Percentiles rank a stretch among this genome's conserved stretches.
phyloP scores from a whole-genome alignment of 2,113 vertebrate genomes.

The Abramis brama region DNA sequence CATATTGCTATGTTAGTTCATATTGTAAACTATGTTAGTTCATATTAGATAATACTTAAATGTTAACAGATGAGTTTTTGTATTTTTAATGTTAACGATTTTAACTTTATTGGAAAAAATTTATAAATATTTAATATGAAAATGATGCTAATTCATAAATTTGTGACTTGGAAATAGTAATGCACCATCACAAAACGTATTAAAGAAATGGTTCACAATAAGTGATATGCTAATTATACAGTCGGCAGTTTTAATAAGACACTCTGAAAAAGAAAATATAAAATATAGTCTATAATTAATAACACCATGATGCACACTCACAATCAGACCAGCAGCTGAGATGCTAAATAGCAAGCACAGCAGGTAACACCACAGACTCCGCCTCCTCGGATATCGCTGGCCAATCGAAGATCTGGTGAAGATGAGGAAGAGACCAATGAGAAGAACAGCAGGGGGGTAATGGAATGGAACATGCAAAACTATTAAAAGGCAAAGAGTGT shows the following conservation, averaged over 20 bases:
- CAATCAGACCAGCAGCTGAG: slow-evolving; percentile 85
- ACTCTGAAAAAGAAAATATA: too few relatives aligned
- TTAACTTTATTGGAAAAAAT: background rate
- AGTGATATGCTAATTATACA: background rate
- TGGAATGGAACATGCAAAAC: background rate
- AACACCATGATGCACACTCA: slow-evolving; percentile 70
- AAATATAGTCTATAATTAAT: background rate
- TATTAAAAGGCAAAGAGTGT: background rate
- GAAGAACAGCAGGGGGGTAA: background rate
- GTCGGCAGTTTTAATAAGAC: too few relatives aligned
- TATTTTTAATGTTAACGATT: background rate
- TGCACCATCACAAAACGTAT: background rate
- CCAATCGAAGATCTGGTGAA: slow-evolving; percentile 86
- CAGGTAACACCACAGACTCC: slow-evolving; percentile 89
- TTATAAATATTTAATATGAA: rapidly evolving
- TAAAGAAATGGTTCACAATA: background rate
- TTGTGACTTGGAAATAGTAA: background rate
- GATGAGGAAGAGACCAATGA: background rate
- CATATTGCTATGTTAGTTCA: too few relatives aligned
- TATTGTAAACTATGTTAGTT: too few relatives aligned
- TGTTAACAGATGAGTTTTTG: too few relatives aligned
- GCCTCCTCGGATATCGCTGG: slow-evolving; percentile 87
- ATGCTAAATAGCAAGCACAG: slow-evolving; percentile 86
- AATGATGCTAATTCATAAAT: background rate
- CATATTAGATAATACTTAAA: too few relatives aligned